phyloP scores from a whole-genome alignment of 2,797 vertebrate species.

The Neosalanx taihuensis region DNA sequence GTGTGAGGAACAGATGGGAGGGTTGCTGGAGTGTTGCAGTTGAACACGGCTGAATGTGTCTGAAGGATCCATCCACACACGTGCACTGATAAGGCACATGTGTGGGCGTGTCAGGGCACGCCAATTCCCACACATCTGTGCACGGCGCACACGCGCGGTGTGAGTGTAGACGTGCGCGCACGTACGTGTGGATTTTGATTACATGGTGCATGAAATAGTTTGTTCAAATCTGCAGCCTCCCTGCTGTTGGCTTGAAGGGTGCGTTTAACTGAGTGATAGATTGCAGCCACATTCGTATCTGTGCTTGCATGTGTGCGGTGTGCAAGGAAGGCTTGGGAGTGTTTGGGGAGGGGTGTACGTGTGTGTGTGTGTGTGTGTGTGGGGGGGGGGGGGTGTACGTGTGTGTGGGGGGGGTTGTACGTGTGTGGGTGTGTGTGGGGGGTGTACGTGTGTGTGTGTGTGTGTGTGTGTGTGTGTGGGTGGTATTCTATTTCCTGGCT shows the following conservation, averaged over 20 bases:
- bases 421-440: too few species aligned
- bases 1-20: slow-evolving; percentile 1
- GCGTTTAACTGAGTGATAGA: slow-evolving; percentile 10
- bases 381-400: too few species aligned
- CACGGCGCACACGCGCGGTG: not conserved
- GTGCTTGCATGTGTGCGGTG: not conserved
- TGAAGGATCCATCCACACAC: not conserved
- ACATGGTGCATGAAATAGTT: slow-evolving; percentile 13
- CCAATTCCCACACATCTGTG: not conserved
- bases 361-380: too few species aligned
- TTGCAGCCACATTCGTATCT: not conserved
- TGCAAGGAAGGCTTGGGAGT: not conserved
- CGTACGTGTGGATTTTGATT: not conserved
- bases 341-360: not conserved
- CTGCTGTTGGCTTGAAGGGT: slow-evolving; percentile 7
- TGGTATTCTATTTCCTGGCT: slow-evolving; percentile 9
- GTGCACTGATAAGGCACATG: not conserved
- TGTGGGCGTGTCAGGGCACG: not conserved
- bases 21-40: not conserved
- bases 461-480: too few species aligned
- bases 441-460: too few species aligned
- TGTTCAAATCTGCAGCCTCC: slow-evolving; percentile 2
- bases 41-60: not conserved
- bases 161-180: too few species aligned
- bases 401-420: too few species aligned